Conservation (phyloP, 2,797 vertebrate genomes). For the Malacoctenus gilli region DNA sequence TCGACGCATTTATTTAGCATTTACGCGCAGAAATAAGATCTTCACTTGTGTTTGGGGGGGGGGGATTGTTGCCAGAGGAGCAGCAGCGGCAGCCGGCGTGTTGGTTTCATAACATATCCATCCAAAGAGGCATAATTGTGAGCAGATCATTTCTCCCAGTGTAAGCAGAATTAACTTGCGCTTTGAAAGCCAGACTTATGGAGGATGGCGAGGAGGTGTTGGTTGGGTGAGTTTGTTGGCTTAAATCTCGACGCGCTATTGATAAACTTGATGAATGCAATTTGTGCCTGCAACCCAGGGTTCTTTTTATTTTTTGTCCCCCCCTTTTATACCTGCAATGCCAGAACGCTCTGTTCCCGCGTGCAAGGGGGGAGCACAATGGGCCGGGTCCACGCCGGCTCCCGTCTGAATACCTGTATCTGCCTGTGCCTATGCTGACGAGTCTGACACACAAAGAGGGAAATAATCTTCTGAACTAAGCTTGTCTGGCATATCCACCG, state of each 20-base stretch:
- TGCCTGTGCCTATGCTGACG: constrained; percentile 70
- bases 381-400: constrained; percentile 68
- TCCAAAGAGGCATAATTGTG: constrained; percentile 67
- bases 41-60: constrained; percentile 67
- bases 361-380: constrained; percentile 70
- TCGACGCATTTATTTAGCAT: constrained; percentile 54
- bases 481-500: constrained; percentile 78
- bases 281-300: constrained; percentile 73
- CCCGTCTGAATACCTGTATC: constrained; percentile 78
- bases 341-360: constrained; percentile 73
- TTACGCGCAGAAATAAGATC: constrained; percentile 64
- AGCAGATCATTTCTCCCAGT: constrained; percentile 58
- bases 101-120: constrained; percentile 70
- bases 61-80: constrained; percentile 63
- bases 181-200: constrained; percentile 70
- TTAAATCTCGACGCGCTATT: constrained; percentile 77
- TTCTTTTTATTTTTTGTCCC: no score
- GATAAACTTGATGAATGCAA: constrained; percentile 82
- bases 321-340: constrained; percentile 73
- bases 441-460: constrained; percentile 76
- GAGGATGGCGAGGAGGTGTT: constrained; percentile 55
- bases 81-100: constrained; percentile 46
- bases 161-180: constrained; percentile 71
- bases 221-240: constrained; percentile 69
- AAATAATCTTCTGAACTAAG: constrained; percentile 83